Base-by-base conservation (phyloP, 2,797 vertebrate genomes). In the Pseudochromis fuscus region DNA sequence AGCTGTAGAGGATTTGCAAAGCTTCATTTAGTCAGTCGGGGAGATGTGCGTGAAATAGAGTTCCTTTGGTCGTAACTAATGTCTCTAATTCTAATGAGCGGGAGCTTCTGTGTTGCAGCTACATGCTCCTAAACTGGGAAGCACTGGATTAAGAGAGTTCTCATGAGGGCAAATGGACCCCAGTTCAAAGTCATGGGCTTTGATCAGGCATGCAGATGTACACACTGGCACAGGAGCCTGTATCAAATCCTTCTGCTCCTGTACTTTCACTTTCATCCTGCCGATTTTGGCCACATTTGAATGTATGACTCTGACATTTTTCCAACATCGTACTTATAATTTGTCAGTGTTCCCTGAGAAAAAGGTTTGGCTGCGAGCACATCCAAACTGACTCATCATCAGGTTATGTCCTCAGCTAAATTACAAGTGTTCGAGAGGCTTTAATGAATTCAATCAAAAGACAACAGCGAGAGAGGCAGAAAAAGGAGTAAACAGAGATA, bases 11-110 rank as follows among this genome's bases (percentile, higher is more conserved):
- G 88, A 92, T 94, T 91, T 89, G 89, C 77, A 84, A 87, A 86
- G 91, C 89, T 89, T 89, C 90, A 93, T 94, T 93, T 92, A 93
- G 86, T 89, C 84, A 74, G 81, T 77, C 51, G 75, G 86, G 82
- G 76, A 89, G 86, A 93, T 86, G 89, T 92, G 90, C 90, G 83
- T 92, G 89, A 92, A 91, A 92, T 92, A 90, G 89, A 85, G 86
- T 91, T 92, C 86, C 88, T 91, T 89, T 91, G 90, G 84, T 93
- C 87, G 89, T 92, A 91, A 90, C 89, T 92, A 92, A 93, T 92
- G 87, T 85, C 84, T 87, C 83, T 89, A 87, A 90, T 90, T 89
- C 83, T 90, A 90, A 87, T 90, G 87, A 90, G 87, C 68, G 58
- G n/a, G 49, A 61, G 81, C 75, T 72, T 86, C 86, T 87, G 81